Base-by-base conservation (phyloP, 1,140 invertebrate species). In the Saccostrea echinata region DNA sequence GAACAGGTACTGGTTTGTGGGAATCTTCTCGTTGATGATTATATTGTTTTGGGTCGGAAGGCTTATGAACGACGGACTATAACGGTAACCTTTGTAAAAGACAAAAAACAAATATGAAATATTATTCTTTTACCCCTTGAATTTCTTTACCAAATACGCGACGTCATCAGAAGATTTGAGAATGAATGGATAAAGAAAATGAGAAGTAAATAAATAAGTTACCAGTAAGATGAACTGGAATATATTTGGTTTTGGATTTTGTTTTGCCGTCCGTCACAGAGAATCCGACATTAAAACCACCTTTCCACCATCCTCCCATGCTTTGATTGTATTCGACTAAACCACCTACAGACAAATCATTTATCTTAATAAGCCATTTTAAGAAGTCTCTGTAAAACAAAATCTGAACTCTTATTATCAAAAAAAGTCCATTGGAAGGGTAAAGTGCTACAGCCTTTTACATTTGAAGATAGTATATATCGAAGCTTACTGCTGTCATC, bases 201-300 rank as follows among this genome's bases (percentile, higher is more conserved):
- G 71, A 24, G 30, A 21, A 12, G 30, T 27, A 30, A 57, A 55
- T 55, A 55, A 33, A 3, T n/a, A 24, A 52, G 64, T 76, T 24
- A 85, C 64, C 84, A 16, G 68, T 76, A 4, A 85, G 61, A 16
- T 71, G 33, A 21, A 85, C 84, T 21, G 84, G 71, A 3, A 85
- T n/a, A 21, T 64, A 52, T 52, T 76, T 76, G 24, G 84, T 51
- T 51, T 71, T 71, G 3, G 84, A 52, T 52, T 85, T 30, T 4
- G 84, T 85, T 30, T 85, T 64, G 16, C 84, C 84, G 52, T 85
- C 84, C 27, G 64, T 52, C 11, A 85, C 64, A n/a, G 33, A 76
- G 9, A 85, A 76, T 1, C 84, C 27, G 1, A 85, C 64, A 53
- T 85, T 85, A 52, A 85, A 85, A 30, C 84, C 84, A n/a, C 84